A percentile compares a stretch with the other conserved stretches of the same genome.
Evolutionary conservation across 2,888 invertebrate genomes (phyloP).

Genomic region (Diarsia dahlii): DNA sequence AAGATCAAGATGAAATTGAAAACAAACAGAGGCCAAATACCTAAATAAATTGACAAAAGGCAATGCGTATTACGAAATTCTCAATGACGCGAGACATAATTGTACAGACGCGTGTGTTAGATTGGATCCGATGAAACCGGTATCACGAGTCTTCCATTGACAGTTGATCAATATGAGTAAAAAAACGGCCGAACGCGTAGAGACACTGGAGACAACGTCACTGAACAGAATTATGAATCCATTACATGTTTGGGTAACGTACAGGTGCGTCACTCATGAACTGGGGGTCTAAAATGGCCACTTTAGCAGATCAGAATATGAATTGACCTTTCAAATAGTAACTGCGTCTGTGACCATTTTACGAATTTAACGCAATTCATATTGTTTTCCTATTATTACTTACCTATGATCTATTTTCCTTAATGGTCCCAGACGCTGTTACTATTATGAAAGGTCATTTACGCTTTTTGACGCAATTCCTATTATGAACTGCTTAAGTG

Average conservation of each 20-base stretch:
- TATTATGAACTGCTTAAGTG: no score
- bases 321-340: no score
- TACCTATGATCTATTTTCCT: no score
- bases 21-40: background rate
- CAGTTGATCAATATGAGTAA: conserved; percentile 12
- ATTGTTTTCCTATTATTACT: no score
- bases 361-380: no score
- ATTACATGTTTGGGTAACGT: conserved; percentile 10
- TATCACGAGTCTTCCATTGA: background rate
- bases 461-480: no score
- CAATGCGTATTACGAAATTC: conserved; percentile 12
- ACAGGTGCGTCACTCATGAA: conserved; percentile 25
- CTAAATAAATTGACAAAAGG: background rate
- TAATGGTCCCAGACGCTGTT: no score
- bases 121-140: conserved; percentile 23
- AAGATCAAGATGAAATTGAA: background rate
- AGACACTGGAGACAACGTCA: conserved; percentile 27
- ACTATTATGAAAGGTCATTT: no score
- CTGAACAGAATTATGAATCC: background rate
- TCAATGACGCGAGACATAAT: conserved; percentile 31
- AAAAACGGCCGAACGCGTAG: conserved; percentile 12
- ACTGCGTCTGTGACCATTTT: no score
- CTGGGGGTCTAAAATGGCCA: no score
- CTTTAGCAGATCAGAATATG: no score
- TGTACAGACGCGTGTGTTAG: conserved; percentile 10